These are phyloP conservation scores for Corvus moneduloides DNA, from an alignment of 2,113 vertebrate species.

Conservation along the genomic window DNA sequence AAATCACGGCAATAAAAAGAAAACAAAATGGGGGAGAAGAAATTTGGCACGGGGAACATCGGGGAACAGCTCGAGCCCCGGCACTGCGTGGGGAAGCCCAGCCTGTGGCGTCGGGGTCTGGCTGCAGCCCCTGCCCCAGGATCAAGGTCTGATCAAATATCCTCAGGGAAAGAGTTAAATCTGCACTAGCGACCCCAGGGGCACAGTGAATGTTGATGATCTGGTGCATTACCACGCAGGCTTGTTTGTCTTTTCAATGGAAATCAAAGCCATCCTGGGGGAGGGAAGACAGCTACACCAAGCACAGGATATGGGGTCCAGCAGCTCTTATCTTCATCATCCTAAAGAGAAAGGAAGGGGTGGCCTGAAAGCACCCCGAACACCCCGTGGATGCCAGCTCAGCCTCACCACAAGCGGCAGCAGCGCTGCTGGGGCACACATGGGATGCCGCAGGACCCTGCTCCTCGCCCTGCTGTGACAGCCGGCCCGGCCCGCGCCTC, in stretches of 20 bases:
- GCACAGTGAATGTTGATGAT: too few relatives aligned
- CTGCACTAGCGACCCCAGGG: background rate
- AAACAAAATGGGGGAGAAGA: constrained; percentile 30
- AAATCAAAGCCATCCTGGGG: background rate
- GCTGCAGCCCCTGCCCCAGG: background rate
- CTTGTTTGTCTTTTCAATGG: background rate
- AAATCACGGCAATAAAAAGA: constrained; percentile 55
- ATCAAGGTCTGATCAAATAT: background rate
- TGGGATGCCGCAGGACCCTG: accelerated
- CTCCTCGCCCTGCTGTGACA: background rate
- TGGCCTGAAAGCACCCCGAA: accelerated
- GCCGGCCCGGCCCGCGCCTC: accelerated
- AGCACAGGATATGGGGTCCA: background rate
- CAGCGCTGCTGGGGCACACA: background rate
- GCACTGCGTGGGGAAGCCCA: background rate
- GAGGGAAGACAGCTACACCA: background rate
- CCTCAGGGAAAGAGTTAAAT: background rate
- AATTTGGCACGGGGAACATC: background rate
- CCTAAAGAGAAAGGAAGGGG: background rate
- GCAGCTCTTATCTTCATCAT: background rate
- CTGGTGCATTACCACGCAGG: too few relatives aligned
- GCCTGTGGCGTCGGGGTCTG: background rate
- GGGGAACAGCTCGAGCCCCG: background rate
- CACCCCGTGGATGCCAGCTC: background rate
- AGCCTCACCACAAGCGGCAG: background rate